These are phyloP conservation scores for Eupeodes luniger DNA, from an alignment of 2,888 invertebrate species.

Conservation along the genomic window DNA sequence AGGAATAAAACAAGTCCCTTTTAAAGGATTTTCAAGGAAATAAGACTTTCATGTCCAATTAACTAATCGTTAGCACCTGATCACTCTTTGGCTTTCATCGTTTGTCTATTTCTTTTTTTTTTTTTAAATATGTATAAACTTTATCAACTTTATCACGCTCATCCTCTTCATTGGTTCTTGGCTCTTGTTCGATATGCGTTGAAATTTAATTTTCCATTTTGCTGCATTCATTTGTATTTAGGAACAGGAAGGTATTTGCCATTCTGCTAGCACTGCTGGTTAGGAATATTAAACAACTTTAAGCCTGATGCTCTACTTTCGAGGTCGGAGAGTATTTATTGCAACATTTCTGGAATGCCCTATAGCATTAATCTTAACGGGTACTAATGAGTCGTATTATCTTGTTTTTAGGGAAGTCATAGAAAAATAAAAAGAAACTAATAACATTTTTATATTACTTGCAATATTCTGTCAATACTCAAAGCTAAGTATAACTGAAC, in stretches of 20 bases:
- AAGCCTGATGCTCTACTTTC: neutral
- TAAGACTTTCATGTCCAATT: slow-evolving; percentile 61
- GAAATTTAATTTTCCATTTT: slow-evolving; percentile 55
- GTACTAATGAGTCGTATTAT: neutral
- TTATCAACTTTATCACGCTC: neutral
- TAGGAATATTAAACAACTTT: slow-evolving; percentile 38
- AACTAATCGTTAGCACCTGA: slow-evolving; percentile 50
- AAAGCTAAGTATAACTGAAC: too few species aligned
- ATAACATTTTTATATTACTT: too few species aligned
- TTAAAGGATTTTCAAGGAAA: slow-evolving; percentile 30
- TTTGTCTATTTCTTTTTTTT: too few species aligned
- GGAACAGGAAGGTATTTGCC: neutral
- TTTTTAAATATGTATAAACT: too few species aligned
- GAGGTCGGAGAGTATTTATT: neutral
- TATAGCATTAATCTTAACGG: neutral
- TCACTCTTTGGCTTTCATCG: slow-evolving; percentile 20
- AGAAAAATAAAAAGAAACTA: too few species aligned
- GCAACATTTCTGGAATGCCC: neutral
- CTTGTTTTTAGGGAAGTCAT: neutral
- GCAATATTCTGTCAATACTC: too few species aligned
- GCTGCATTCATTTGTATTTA: slow-evolving; percentile 18
- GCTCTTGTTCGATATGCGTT: neutral
- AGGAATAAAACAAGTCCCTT: neutral
- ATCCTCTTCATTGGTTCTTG: neutral
- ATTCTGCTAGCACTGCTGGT: neutral